Percentiles rank a stretch among this genome's conserved stretches.
Evolutionary conservation across 2,888 invertebrate species (phyloP).

Genomic region (Rosalia funebris): DNA sequence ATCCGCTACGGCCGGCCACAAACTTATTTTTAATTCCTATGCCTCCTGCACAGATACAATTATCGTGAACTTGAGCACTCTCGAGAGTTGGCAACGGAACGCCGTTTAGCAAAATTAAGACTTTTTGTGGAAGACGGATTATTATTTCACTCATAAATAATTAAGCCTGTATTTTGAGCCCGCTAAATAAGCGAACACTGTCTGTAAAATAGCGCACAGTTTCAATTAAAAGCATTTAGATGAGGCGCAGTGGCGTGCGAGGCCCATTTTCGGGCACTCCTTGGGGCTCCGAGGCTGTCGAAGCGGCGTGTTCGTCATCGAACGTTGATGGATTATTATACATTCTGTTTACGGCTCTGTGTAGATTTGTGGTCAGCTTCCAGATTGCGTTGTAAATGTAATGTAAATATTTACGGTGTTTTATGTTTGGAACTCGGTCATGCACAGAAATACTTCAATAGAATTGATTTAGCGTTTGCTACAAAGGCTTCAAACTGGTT

Average conservation of each 20-base stretch:
- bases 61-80: slow-evolving; percentile 28
- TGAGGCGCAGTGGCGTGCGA: slow-evolving; percentile 47
- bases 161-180: slow-evolving; percentile 44
- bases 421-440: slow-evolving; percentile 16
- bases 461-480: too few species aligned
- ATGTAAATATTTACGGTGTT: slow-evolving; percentile 25
- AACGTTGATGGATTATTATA: too few species aligned
- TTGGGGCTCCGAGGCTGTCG: too few species aligned
- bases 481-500: too few species aligned
- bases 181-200: slow-evolving; percentile 49
- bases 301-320: too few species aligned
- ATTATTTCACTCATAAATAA: slow-evolving; percentile 40
- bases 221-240: slow-evolving; percentile 56
- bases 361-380: slow-evolving; percentile 13
- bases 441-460: slow-evolving; percentile 11
- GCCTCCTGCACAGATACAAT: slow-evolving; percentile 19
- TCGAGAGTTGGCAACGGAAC: slow-evolving; percentile 40
- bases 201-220: slow-evolving; percentile 52
- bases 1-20: background rate
- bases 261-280: background rate
- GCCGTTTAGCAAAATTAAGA: slow-evolving; percentile 26
- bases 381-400: slow-evolving; percentile 16
- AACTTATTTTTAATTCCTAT: background rate
- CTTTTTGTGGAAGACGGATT: slow-evolving; percentile 3
- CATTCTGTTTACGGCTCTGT: too few species aligned